Evolutionary conservation across 2,113 vertebrate genomes (phyloP).

Genomic region (Hydropotes inermis): DNA sequence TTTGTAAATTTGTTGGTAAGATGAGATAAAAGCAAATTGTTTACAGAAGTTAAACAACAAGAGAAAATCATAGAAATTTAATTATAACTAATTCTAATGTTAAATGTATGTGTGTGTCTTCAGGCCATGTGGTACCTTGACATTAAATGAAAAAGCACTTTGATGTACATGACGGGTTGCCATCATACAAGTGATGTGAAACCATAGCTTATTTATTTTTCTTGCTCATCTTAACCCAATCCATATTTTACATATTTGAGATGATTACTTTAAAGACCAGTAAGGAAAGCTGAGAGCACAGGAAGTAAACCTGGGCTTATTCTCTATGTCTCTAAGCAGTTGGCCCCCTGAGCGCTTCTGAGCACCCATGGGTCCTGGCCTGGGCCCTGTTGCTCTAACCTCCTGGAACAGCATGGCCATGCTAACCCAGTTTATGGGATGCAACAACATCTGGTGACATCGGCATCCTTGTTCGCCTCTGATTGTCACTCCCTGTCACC

Average conservation of each 20-base stretch:
- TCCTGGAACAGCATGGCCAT: slow-evolving; percentile 79
- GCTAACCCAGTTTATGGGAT: slow-evolving; percentile 83
- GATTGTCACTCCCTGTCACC: slow-evolving; percentile 77
- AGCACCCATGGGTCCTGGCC: slow-evolving; percentile 36
- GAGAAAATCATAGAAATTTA: background rate
- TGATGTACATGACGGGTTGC: background rate
- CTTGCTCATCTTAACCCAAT: slow-evolving; percentile 49
- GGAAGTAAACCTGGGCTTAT: slow-evolving; percentile 48
- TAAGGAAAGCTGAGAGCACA: slow-evolving; percentile 47
- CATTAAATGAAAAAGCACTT: background rate
- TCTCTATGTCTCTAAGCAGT: slow-evolving; percentile 60
- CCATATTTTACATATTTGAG: slow-evolving; percentile 56
- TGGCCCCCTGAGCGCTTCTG: slow-evolving; percentile 52
- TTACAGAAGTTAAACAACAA: background rate
- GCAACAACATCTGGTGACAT: slow-evolving; percentile 89
- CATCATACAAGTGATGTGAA: slow-evolving; percentile 9
- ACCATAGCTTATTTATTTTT: slow-evolving; percentile 53
- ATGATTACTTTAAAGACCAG: background rate
- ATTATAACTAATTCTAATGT: background rate
- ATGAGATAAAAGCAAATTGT: background rate
- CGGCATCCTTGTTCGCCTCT: slow-evolving; percentile 71
- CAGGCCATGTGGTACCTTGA: background rate
- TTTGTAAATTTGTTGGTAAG: background rate
- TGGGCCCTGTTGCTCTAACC: slow-evolving; percentile 80
- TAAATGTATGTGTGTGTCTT: background rate